phyloP scores from a whole-genome alignment of 2,888 invertebrate genomes.

The Acleris holmiana region DNA sequence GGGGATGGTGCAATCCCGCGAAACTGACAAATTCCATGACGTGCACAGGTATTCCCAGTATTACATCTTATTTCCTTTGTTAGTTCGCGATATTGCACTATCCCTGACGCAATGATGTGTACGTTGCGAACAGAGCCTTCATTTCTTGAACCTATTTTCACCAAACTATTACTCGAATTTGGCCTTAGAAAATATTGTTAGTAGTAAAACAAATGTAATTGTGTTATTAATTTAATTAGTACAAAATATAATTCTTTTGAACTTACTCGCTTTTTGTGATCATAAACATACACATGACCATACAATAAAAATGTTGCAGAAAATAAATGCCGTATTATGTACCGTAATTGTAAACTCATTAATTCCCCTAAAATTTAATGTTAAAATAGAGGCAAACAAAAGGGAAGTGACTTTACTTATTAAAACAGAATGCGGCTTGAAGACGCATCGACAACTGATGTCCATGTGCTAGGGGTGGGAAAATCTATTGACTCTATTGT shows the following conservation, averaged over 20 bases:
- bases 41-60: too few relatives aligned
- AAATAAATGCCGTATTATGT: constrained; percentile 19
- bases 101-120: too few relatives aligned
- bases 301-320: constrained; percentile 32
- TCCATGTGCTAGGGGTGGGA: too few relatives aligned
- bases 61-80: too few relatives aligned
- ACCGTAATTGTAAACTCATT: constrained; percentile 18
- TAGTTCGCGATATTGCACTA: too few relatives aligned
- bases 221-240: constrained; percentile 70
- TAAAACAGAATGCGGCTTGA: not conserved
- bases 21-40: too few relatives aligned
- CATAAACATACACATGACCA: constrained; percentile 44
- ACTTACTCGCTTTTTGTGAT: constrained; percentile 59
- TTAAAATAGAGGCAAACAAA: not conserved
- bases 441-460: too few relatives aligned
- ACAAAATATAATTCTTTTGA: constrained; percentile 75
- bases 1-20: too few relatives aligned
- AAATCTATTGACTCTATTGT: too few relatives aligned
- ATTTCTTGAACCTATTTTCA: too few relatives aligned
- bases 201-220: constrained; percentile 22
- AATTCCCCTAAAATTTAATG: constrained; percentile 4
- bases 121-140: too few relatives aligned
- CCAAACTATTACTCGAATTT: not conserved
- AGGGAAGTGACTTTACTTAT: not conserved
- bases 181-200: not conserved